Base-by-base conservation (phyloP, 1,140 invertebrate species). In the Brachionus sp. region DNA sequence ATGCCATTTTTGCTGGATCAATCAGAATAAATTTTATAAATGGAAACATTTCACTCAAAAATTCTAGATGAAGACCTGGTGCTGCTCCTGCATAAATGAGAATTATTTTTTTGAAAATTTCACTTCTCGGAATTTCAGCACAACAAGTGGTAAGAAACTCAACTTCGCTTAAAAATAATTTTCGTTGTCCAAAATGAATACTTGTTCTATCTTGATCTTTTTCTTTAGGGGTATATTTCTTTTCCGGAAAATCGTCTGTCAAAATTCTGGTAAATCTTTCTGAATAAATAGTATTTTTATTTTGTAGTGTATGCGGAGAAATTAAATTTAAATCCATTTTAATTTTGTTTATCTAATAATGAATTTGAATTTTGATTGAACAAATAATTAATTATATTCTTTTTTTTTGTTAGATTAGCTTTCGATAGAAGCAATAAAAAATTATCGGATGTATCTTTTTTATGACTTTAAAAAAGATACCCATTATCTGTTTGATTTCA, bases 161-260 rank as follows among this genome's bases (percentile, higher is more conserved):
- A 19, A 77, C 44, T 77, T 77, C 73, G n/a, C 42, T 50, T 77
- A 77, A 50, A 77, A 77, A 50, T 13, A 77, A 50, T 33, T 77
- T 77, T 53, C 73, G 50, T 50, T 77, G 73, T 16, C 73, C 73
- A 46, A 23, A 77, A 50, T 77, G 73, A 33, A 50, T 42, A n/a
- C 23, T 77, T 33, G 73, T 50, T 70, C 66, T 12, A 39, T 70
- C 66, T 70, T 70, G 66, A 39, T 70, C 66, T 39, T 70, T 70
- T 70, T 70, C 66, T 70, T 70, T 70, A 16, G 66, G 66, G 4
- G 16, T 16, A 39, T 70, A 70, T 39, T 70, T 70, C 39, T 70
- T 39, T 70, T 42, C 33, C 7, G 66, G 66, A 70, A 70, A 70
- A 37, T 70, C 66, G 9, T 70, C 66, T 37, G 66, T 39, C 19